Conservation (phyloP, 2,113 vertebrate species). For the Chunga burmeisteri region DNA sequence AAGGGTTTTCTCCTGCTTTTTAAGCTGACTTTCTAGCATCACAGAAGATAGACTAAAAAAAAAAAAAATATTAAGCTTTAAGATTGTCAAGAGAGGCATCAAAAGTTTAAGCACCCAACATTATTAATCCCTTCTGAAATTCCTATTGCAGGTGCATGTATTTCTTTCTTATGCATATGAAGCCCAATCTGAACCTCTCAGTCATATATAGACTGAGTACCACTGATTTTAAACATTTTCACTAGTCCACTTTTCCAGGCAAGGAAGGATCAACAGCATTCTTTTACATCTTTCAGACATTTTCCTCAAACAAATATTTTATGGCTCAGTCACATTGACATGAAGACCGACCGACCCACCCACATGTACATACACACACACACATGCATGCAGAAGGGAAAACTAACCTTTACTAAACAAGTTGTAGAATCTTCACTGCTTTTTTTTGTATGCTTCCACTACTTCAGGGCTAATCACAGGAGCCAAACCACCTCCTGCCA, state of each 20-base stretch:
- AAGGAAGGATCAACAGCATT: neutral
- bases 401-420: neutral
- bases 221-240: neutral
- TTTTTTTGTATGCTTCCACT: neutral
- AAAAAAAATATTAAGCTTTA: neutral
- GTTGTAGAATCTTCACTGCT: neutral
- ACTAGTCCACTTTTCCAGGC: neutral
- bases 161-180: neutral
- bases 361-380: fast-evolving
- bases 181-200: neutral
- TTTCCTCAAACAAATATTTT: neutral
- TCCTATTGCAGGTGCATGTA: neutral
- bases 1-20: neutral
- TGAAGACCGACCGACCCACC: neutral
- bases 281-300: neutral
- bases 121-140: neutral
- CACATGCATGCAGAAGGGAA: neutral
- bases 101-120: neutral
- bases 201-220: neutral
- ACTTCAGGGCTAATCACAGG: neutral
- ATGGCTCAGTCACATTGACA: fast-evolving
- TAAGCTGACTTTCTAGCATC: neutral
- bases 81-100: neutral
- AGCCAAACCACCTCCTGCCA: neutral
- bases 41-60: neutral